Evolutionary conservation across 2,888 invertebrate species (phyloP).

Genomic region (Sphaerophoria taeniata): DNA sequence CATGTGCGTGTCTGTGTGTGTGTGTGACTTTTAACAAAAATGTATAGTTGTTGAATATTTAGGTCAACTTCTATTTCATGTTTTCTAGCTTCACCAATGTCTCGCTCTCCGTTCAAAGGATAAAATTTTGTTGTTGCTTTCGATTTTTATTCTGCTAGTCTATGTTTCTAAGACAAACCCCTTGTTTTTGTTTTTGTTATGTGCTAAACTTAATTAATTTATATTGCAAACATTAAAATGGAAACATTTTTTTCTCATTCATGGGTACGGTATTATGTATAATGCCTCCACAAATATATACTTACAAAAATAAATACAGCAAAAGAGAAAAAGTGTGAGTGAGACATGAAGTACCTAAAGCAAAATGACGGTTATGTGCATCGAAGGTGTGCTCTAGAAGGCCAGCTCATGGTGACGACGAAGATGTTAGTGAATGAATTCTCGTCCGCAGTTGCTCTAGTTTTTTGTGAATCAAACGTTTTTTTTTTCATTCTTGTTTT

Average conservation of each 20-base stretch:
- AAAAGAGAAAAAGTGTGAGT: background rate
- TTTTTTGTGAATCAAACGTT: slow-evolving; percentile 47
- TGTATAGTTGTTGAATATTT: slow-evolving; percentile 67
- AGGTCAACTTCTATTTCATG: slow-evolving; percentile 68
- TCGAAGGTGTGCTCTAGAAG: slow-evolving; percentile 44
- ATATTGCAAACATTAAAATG: slow-evolving; percentile 33
- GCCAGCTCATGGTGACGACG: background rate
- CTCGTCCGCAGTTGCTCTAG: slow-evolving; percentile 25
- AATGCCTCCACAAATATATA: background rate
- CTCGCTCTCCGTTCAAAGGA: slow-evolving; percentile 31
- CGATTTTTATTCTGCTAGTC: background rate
- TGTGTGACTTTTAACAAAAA: slow-evolving; percentile 11
- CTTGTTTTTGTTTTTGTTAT: background rate
- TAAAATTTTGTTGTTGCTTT: slow-evolving; percentile 19
- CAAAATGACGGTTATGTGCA: slow-evolving; percentile 29
- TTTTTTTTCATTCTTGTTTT: slow-evolving; percentile 3
- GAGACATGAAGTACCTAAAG: slow-evolving; percentile 17
- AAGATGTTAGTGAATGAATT: slow-evolving; percentile 60
- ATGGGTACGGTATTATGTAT: slow-evolving; percentile 5
- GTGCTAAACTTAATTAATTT: slow-evolving; percentile 51
- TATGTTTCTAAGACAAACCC: background rate
- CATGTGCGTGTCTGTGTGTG: background rate
- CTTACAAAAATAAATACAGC: too few species aligned
- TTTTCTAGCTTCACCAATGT: slow-evolving; percentile 23
- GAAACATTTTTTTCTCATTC: slow-evolving; percentile 37